A percentile compares a stretch with the other conserved stretches of the same genome.
Evolutionary conservation across 1,140 invertebrate species (phyloP).

Genomic region (Colletes gigas): DNA sequence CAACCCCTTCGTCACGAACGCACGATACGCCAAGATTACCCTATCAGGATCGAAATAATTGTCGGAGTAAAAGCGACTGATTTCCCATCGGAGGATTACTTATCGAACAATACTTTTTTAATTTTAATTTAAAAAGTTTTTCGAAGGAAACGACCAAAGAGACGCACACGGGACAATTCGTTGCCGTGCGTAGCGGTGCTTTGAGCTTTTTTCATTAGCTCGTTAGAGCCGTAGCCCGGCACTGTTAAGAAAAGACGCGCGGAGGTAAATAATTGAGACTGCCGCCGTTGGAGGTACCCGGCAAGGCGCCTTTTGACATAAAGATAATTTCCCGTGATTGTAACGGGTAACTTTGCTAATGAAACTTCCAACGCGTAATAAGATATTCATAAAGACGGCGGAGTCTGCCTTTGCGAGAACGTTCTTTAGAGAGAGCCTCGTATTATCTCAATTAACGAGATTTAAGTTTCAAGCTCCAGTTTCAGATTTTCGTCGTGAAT

Average conservation of each 20-base stretch:
- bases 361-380: slow-evolving; percentile 16
- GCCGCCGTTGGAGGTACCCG: not conserved
- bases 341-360: slow-evolving; percentile 14
- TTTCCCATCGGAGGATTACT: too few species aligned
- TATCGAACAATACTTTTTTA: too few species aligned
- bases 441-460: not conserved
- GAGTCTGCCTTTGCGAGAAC: not conserved
- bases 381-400: slow-evolving; percentile 2
- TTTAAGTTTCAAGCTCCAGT: not conserved
- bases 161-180: not conserved
- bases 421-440: not conserved
- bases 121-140: too few species aligned
- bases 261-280: not conserved
- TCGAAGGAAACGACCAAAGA: too few species aligned
- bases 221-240: not conserved
- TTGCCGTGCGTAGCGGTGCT: not conserved
- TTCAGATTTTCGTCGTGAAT: not conserved
- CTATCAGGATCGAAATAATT: too few species aligned
- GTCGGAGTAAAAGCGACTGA: too few species aligned
- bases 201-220: not conserved
- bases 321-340: slow-evolving; percentile 16
- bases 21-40: too few species aligned
- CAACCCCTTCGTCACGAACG: too few species aligned
- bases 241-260: slow-evolving; percentile 4
- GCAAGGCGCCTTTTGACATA: not conserved